Evolutionary conservation across 2,888 invertebrate species (phyloP).

Genomic region (Eupithecia inturbata): DNA sequence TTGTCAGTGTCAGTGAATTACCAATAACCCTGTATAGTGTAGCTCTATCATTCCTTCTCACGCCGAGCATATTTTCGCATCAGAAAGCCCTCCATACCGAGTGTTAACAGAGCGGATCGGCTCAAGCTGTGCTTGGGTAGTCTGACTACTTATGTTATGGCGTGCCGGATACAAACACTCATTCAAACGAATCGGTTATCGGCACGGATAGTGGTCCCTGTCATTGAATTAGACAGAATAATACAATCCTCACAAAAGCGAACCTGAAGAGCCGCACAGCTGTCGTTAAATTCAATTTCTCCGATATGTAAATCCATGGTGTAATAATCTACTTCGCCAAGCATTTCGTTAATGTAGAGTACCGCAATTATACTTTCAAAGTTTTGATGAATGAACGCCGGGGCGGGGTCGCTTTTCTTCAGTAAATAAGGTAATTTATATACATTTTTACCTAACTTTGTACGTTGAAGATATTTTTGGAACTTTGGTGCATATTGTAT

Average conservation of each 20-base stretch:
- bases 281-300: neutral
- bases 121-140: constrained; percentile 24
- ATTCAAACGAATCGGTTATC: constrained; percentile 21
- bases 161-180: constrained; percentile 21
- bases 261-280: neutral
- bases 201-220: neutral
- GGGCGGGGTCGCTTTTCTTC: constrained; percentile 17
- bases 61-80: constrained; percentile 16
- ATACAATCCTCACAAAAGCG: constrained; percentile 9
- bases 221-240: neutral
- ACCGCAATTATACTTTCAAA: constrained; percentile 1
- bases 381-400: constrained; percentile 19
- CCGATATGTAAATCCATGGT: neutral
- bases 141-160: neutral
- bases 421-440: constrained; percentile 13
- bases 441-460: constrained; percentile 16
- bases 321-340: too few species aligned
- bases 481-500: too few species aligned
- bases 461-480: constrained; percentile 6
- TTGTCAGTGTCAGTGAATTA: too few species aligned
- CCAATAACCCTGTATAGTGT: neutral
- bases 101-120: constrained; percentile 30
- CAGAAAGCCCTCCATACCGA: constrained; percentile 26
- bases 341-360: neutral
- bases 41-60: neutral